Evolutionary conservation across 1,140 invertebrate species (phyloP), one percentile per base, ranked within the genome.

Genomic region (Radopholus similis): DNA sequence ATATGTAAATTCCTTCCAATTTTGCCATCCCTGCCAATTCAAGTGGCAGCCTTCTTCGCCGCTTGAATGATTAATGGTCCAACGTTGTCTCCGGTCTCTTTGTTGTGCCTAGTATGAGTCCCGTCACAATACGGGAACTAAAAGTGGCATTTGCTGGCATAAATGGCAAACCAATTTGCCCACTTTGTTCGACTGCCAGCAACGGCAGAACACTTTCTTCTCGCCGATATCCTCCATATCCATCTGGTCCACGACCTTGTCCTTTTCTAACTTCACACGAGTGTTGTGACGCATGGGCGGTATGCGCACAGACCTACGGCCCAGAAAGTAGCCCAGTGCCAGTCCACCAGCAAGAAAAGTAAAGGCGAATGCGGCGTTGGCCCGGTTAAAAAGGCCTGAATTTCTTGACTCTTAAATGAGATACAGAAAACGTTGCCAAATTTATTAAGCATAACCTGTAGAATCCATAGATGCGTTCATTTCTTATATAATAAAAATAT

Each of bases 91-190:
- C 70, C 70, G 11, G 74, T 74, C 32, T 72, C 51, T 54, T 74
- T 76, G 65, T 74, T 74, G 65, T 74, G 73, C 26, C 26, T 30
- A 38, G 21, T 69, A 40, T 74, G 73, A 23, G 30, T 64, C 32
- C 73, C 73, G 44, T 74, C 73, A 47, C 73, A 74, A 26, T 62
- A 72, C 8, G 73, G 73, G 40, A 74, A 74, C 73, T 74, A 34
- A 66, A 75, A 70, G 35, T 49, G 18, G 28, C 34, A 72, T 57
- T 3, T 0, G 28, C n/a, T 47, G 28, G 21, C n/a, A 56, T 56
- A 21, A 60, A 62, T 40, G 9, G 8, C 18, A 62, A 2, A 6
- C 32, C 23, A 42, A 5, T 59, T 13, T n/a, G n/a, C 69, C 47
- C 47, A 75, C 73, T 28, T 77, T 75, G 3, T 75, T 74, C 13